These are phyloP conservation scores for Napeogenes sylphis DNA, from an alignment of 2,888 invertebrate genomes.

Conservation along the genomic window DNA sequence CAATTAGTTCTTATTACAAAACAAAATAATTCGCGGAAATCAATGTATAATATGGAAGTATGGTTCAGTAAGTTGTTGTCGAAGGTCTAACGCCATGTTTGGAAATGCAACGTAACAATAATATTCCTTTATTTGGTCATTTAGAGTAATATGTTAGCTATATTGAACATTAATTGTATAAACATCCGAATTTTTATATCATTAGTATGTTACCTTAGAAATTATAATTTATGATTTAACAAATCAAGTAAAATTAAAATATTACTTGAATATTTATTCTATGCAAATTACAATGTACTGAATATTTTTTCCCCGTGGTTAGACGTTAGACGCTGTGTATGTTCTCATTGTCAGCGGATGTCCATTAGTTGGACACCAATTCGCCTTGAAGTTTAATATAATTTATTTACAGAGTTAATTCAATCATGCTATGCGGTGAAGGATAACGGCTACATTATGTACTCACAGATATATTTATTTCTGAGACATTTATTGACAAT, in stretches of 20 bases:
- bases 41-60: slow-evolving; percentile 9
- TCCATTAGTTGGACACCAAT: slow-evolving; percentile 20
- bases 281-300: neutral
- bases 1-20: neutral
- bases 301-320: too few relatives aligned
- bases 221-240: neutral
- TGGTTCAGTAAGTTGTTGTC: slow-evolving; percentile 3
- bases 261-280: too few relatives aligned
- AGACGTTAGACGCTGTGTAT: slow-evolving; percentile 11
- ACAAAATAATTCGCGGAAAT: slow-evolving; percentile 8
- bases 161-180: neutral
- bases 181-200: too few relatives aligned
- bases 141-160: slow-evolving; percentile 15
- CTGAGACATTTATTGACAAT: neutral
- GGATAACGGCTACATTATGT: slow-evolving; percentile 19
- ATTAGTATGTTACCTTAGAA: too few relatives aligned
- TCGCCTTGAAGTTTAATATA: slow-evolving; percentile 25
- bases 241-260: neutral
- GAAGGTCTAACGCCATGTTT: slow-evolving; percentile 24
- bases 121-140: slow-evolving; percentile 27
- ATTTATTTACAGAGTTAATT: slow-evolving; percentile 19
- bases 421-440: slow-evolving; percentile 15
- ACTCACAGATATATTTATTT: neutral
- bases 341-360: slow-evolving; percentile 27
- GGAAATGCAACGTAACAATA: slow-evolving; percentile 16